phyloP scores from a whole-genome alignment of 2,888 invertebrate species.

The Dryobotodes eremita region DNA sequence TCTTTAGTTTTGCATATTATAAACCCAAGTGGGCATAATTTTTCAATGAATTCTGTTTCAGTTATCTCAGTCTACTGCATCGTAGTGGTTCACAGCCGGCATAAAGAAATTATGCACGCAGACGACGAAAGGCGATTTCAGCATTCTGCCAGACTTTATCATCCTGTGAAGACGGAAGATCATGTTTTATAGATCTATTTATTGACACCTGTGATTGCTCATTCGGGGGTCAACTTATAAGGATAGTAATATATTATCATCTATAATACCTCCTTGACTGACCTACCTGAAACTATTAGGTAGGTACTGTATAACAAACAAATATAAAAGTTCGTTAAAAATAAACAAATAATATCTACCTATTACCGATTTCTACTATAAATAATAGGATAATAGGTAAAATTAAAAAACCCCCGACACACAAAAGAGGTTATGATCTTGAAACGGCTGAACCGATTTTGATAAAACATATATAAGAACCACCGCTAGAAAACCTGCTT shows the following conservation, averaged over 20 bases:
- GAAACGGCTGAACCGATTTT: no score
- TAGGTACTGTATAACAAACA: neutral
- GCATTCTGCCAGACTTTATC: constrained; percentile 81
- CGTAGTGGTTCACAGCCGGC: constrained; percentile 86
- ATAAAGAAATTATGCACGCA: constrained; percentile 86
- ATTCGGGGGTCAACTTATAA: neutral
- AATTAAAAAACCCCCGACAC: no score
- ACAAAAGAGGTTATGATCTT: no score
- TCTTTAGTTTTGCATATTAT: no score
- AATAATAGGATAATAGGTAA: no score
- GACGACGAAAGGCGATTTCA: constrained; percentile 79
- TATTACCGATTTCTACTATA: neutral
- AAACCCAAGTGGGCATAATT: neutral
- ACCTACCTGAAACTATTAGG: neutral
- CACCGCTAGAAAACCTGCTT: no score
- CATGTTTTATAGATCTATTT: constrained; percentile 62
- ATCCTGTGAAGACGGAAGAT: constrained; percentile 76
- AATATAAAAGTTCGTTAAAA: neutral
- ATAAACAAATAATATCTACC: neutral
- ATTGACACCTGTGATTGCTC: neutral
- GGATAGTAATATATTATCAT: neutral
- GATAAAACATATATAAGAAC: no score
- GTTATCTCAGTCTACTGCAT: constrained; percentile 87
- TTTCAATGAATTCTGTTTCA: constrained; percentile 65
- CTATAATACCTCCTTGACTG: neutral